Base-by-base conservation (phyloP, 2,888 invertebrate species). In the Tipula confusa region DNA sequence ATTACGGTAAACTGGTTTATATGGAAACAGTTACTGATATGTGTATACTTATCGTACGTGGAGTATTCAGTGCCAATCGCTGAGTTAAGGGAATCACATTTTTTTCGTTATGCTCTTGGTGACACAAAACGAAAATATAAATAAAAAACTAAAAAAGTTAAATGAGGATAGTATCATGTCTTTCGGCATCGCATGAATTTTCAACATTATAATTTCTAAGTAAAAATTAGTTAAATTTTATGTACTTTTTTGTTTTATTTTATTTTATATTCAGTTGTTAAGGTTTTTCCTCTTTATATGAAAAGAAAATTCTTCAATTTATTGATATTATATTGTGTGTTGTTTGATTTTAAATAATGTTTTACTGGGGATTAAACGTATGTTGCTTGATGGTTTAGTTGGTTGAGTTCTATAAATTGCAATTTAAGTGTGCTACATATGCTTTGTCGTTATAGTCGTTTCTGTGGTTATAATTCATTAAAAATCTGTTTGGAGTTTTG, bases 141-240 rank as follows among this genome's bases (percentile, higher is more conserved):
- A 2, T 33, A 11, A 33, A 33, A 33, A 33, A 3, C 33, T 48
- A 24, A 64, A 64, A 64, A 64, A 9, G 6, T 64, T 18, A 64
- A 64, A 64, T 64, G 64, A 64, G 64, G 24, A 64, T 64, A 24
- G 64, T 64, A 64, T 24, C 64, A 64, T 64, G 24, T 24, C 64
- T 64, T 18, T 64, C 64, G 24, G 64, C 64, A 64, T 64, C 64
- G 64, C 64, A 64, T 64, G 64, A 64, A 64, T 64, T 64, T 64
- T 24, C 18, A 64, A 64, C 64, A 64, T 24, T 64, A 64, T 64
- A 64, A 64, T 64, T 64, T 64, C 64, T 24, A 24, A 64, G 64
- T 24, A 64, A 64, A 64, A 64, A 64, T 64, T 64, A 24, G 64
- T 24, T 64, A 64, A 64, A 64, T 64, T 24, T 64, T 64, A 43